Conservation (phyloP, 2,797 vertebrate species). For the Sebastes diaconus region DNA sequence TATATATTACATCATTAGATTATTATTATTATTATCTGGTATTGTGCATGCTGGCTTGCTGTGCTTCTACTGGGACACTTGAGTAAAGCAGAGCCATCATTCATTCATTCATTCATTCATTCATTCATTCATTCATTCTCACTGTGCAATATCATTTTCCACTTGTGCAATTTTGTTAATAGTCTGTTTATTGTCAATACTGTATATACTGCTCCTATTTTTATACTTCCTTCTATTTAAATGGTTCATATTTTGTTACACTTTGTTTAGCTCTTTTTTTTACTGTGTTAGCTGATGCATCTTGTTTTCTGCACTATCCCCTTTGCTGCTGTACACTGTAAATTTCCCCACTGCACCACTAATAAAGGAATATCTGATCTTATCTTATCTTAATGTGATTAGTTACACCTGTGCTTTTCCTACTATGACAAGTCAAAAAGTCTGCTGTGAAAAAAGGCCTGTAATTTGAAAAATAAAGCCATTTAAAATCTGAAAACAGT, state of each 20-base stretch:
- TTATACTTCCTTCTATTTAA: too few relatives aligned
- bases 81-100: not conserved
- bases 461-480: not conserved
- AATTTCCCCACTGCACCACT: rapidly evolving
- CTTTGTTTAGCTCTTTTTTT: too few relatives aligned
- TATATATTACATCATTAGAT: not conserved
- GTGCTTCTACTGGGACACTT: not conserved
- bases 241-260: too few relatives aligned
- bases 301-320: too few relatives aligned
- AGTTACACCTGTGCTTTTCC: not conserved
- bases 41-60: not conserved
- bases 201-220: too few relatives aligned
- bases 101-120: too few relatives aligned
- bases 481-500: not conserved
- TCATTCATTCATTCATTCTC: not conserved
- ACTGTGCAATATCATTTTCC: too few relatives aligned
- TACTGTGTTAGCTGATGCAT: too few relatives aligned
- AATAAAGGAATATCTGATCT: too few relatives aligned
- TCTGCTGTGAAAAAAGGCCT: not conserved
- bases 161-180: too few relatives aligned
- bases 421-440: not conserved
- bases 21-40: not conserved
- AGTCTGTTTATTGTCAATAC: too few relatives aligned
- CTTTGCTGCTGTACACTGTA: too few relatives aligned
- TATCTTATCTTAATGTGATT: not conserved